phyloP scores from a whole-genome alignment of 2,113 vertebrate genomes.

The Alosa alosa region DNA sequence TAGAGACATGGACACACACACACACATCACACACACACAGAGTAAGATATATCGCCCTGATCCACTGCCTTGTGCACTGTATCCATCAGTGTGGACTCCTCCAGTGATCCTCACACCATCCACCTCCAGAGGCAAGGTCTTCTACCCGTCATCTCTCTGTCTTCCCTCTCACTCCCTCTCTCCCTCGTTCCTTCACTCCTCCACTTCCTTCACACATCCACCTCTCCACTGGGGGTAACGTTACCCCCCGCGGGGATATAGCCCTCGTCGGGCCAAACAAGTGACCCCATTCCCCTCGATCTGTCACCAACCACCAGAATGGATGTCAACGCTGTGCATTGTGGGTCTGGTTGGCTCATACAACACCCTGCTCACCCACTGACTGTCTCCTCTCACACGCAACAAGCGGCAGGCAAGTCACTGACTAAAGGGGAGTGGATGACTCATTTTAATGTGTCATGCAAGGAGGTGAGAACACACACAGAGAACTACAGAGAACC shows the following conservation, averaged over 20 bases:
- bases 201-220: conserved; percentile 9
- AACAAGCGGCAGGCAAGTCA: too few species aligned
- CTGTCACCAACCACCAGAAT: too few species aligned
- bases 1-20: conserved; percentile 27
- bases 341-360: too few species aligned
- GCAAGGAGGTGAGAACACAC: too few species aligned
- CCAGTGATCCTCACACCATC: neutral
- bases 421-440: too few species aligned
- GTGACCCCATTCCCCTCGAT: neutral
- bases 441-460: too few species aligned
- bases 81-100: conserved; percentile 1
- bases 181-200: neutral
- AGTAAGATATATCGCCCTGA: conserved; percentile 27
- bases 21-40: conserved; percentile 26
- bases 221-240: neutral
- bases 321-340: too few species aligned
- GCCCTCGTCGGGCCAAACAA: neutral
- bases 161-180: neutral
- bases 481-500: too few species aligned
- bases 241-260: too few species aligned
- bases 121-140: conserved; percentile 38
- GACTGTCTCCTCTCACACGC: too few species aligned
- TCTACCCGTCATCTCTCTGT: conserved; percentile 4
- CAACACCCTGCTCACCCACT: too few species aligned
- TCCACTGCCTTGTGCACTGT: conserved; percentile 3